Evolutionary conservation across 2,888 invertebrate genomes (phyloP), one percentile per base, ranked within the genome.

Genomic region (Patella ulyssiponensis): DNA sequence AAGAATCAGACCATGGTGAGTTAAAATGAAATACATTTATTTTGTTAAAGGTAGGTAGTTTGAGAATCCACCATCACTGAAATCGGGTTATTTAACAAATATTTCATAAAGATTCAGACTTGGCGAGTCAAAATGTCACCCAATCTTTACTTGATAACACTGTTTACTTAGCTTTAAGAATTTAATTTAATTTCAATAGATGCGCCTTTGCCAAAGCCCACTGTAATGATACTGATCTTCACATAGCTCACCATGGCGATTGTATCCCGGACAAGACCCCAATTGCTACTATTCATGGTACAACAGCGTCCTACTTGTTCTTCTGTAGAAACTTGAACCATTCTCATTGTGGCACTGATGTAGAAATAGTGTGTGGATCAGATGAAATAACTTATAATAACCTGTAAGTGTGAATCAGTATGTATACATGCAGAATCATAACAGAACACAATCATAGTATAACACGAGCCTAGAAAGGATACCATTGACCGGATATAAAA

Each of bases 331-430:
- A 73, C 52, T 53, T 73, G 14, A 51, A 73, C 23, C 53, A 73
- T 27, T 53, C 53, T 73, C 73, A 73, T 27, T 73, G 73, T 52
- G 73, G 73, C 20, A 73, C 73, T 54, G 73, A 73, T 54, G 73
- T 73, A n/a, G 73, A 73, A 54, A 17, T 73, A 23, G 73, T 73
- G 14, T 73, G 73, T 73, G 73, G 73, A 53, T 73, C 73, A n/a
- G 73, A 73, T 33, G 73, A 9, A 5, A 51, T 23, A 23, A 73
- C 73, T 7, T 73, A 73, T 53, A 51, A 51, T 54, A 73, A 73
- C 12, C 52, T 73, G 73, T 73, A 73, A 73, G 73, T 51, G 1
- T 5, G 23, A 7, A n/a, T 64, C 12, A 20, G 5, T 20, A 12
- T 20, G 20, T 17, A 44, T 9, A 44, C 44, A 64, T 64, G 2